Conservation (phyloP, 2,888 invertebrate species). For the Pseudoips prasinana region DNA sequence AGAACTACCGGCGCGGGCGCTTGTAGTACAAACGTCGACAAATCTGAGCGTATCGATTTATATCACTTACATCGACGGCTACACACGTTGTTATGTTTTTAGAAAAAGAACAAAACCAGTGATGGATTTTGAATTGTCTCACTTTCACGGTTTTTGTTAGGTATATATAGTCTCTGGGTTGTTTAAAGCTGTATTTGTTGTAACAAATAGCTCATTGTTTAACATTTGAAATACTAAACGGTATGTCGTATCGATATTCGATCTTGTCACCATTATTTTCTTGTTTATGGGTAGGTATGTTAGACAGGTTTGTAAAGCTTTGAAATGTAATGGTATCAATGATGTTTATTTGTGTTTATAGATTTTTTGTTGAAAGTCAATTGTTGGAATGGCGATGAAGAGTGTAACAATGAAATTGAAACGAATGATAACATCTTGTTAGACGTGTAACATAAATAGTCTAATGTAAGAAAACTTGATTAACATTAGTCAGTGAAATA, state of each 20-base stretch:
- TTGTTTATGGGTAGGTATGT: conserved; percentile 25
- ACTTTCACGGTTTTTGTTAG: conserved; percentile 18
- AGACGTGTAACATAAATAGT: too few species aligned
- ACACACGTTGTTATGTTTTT: conserved; percentile 27
- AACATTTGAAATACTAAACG: conserved; percentile 43
- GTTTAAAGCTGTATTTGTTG: conserved; percentile 32
- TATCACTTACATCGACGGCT: conserved; percentile 43
- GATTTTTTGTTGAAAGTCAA: too few species aligned
- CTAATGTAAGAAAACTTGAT: too few species aligned
- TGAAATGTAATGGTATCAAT: too few species aligned
- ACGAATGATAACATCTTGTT: too few species aligned
- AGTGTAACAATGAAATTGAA: too few species aligned
- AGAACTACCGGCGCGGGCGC: conserved; percentile 42
- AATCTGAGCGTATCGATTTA: conserved; percentile 31
- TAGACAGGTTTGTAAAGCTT: conserved; percentile 7
- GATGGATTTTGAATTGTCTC: conserved; percentile 34
- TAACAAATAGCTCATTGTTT: conserved; percentile 48
- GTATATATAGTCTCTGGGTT: conserved; percentile 14
- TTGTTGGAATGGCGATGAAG: too few species aligned
- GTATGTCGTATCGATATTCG: conserved; percentile 35
- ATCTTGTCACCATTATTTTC: conserved; percentile 39
- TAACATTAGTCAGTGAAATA: too few species aligned
- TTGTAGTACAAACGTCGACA: conserved; percentile 24
- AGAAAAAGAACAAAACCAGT: conserved; percentile 24
- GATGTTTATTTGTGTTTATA: too few species aligned